Percentiles rank a stretch among this genome's conserved stretches.
Conservation (phyloP, 2,113 vertebrate species). For the Benitochromis conjunctus region DNA sequence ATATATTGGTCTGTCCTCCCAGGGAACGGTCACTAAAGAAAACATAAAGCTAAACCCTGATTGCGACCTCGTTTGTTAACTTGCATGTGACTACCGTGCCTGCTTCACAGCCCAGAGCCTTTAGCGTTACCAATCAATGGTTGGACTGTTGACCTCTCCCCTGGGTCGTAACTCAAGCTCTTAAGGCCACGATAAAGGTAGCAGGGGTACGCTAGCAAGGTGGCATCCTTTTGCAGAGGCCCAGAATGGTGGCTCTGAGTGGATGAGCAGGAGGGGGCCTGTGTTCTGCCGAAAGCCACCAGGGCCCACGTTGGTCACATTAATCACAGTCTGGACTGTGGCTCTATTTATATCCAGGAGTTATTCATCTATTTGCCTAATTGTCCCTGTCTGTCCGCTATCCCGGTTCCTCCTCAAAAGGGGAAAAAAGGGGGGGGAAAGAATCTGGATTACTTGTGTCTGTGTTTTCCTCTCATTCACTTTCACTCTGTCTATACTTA, state of each 20-base stretch:
- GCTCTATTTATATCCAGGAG: constrained; percentile 56
- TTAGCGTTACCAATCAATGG: constrained; percentile 56
- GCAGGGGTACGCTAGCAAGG: constrained; percentile 39
- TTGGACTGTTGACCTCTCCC: constrained; percentile 65
- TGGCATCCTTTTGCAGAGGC: constrained; percentile 40
- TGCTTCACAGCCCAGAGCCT: constrained; percentile 19
- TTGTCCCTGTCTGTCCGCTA: constrained; percentile 29
- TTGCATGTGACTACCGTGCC: constrained; percentile 28
- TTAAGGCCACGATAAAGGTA: constrained; percentile 53
- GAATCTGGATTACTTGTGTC: not conserved
- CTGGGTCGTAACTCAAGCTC: constrained; percentile 63
- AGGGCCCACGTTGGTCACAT: constrained; percentile 39
- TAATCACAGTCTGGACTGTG: constrained; percentile 43
- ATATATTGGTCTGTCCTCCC: constrained; percentile 26
- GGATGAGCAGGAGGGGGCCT: constrained; percentile 22
- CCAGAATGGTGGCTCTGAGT: constrained; percentile 40
- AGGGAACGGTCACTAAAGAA: constrained; percentile 24
- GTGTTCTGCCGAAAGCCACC: constrained; percentile 32
- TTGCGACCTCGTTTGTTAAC: not conserved
- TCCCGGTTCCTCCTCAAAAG: not conserved
- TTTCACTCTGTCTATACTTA: constrained; percentile 16
- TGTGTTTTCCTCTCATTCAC: constrained; percentile 3
- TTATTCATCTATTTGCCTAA: constrained; percentile 56
- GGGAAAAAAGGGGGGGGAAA: not conserved
- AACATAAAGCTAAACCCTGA: constrained; percentile 19